Conservation (phyloP, 2,888 invertebrate species). For the Drosophila nr. perissopoda region DNA sequence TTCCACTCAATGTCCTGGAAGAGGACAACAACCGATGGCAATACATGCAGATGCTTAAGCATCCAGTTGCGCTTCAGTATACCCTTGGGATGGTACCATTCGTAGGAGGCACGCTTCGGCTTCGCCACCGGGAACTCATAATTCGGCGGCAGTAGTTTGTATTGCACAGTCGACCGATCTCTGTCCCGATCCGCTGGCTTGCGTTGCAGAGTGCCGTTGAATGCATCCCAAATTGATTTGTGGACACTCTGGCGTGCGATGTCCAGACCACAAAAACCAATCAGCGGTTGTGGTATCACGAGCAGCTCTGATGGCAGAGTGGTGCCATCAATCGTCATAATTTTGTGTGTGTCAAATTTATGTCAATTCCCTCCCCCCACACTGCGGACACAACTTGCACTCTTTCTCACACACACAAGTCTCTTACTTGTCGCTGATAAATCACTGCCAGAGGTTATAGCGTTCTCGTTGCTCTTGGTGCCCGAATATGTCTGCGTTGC, state of each 20-base stretch:
- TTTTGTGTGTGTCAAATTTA: constrained; percentile 41
- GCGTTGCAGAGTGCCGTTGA: constrained; percentile 89
- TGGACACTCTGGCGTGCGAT: constrained; percentile 93
- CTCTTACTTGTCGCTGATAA: constrained; percentile 2
- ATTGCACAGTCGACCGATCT: constrained; percentile 92
- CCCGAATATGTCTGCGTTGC: background rate
- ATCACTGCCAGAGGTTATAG: constrained; percentile 5
- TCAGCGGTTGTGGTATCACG: constrained; percentile 93
- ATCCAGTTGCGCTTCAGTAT: constrained; percentile 98
- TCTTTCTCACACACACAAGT: constrained; percentile 4
- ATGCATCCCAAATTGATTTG: constrained; percentile 96
- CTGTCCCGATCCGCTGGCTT: constrained; percentile 87
- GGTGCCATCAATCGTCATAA: constrained; percentile 87
- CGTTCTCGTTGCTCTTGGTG: constrained; percentile 1
- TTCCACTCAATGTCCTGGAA: constrained; percentile 99
- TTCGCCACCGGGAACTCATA: constrained; percentile 95
- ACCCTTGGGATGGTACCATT: constrained; percentile 97
- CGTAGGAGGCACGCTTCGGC: constrained; percentile 95
- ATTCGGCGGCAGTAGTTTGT: constrained; percentile 92
- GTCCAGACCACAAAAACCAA: constrained; percentile 95
- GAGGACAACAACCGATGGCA: constrained; percentile 96
- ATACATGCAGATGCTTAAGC: constrained; percentile 93
- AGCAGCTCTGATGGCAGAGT: constrained; percentile 94
- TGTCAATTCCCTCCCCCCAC: constrained; percentile 27
- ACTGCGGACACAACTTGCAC: constrained; percentile 16